phyloP scores from a whole-genome alignment of 2,888 invertebrate genomes.

The Pollenia angustigena region DNA sequence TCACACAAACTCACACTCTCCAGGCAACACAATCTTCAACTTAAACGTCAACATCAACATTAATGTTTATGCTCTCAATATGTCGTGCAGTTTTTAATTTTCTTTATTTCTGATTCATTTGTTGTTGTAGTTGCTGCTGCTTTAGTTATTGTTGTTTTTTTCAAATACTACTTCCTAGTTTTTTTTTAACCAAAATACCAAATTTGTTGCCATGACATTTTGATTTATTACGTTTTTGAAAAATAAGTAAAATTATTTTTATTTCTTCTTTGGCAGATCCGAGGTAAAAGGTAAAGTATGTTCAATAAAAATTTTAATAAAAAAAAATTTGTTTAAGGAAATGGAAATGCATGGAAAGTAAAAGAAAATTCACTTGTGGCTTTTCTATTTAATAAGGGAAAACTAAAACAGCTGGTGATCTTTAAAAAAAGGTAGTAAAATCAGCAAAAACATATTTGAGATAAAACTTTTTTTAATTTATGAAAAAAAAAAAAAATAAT shows the following conservation, averaged over 20 bases:
- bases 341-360: neutral
- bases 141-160: neutral
- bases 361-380: neutral
- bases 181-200: conserved; percentile 52
- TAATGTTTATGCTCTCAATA: neutral
- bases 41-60: neutral
- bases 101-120: neutral
- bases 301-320: neutral
- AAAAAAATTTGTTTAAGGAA: neutral
- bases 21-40: neutral
- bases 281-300: neutral
- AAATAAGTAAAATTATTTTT: conserved; percentile 17
- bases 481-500: too few species aligned
- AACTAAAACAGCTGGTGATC: too few species aligned
- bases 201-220: conserved; percentile 55
- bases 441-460: too few species aligned
- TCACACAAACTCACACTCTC: neutral
- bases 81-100: conserved; percentile 16
- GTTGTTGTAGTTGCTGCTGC: neutral
- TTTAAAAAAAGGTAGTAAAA: too few species aligned
- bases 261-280: neutral
- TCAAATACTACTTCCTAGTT: neutral
- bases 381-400: too few species aligned
- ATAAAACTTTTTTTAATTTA: too few species aligned
- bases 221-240: conserved; percentile 56